Evolutionary conservation across 2,888 invertebrate genomes (phyloP), one percentile per base, ranked within the genome.

Genomic region (Philaethria dido): DNA sequence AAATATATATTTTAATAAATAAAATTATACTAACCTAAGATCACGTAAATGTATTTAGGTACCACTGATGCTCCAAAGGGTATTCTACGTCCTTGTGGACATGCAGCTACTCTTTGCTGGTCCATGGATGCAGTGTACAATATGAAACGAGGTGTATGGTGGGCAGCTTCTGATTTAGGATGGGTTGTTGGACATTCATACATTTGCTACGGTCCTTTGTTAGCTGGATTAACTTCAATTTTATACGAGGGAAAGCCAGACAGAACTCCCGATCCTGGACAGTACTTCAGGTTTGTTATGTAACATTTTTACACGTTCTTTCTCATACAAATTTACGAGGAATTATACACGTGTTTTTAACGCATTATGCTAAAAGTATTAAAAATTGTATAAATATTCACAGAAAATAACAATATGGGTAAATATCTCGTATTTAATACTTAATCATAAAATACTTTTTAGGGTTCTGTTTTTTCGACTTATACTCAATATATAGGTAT

Each of bases 121-220:
- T 94, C 96, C 0, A 96, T 99, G 95, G 94, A 94, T 71, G 93
- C 94, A 0, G 94, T 98, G 50, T 99, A 98, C 78, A 98, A 96
- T 0, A 92, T 97, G 80, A 93, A 94, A 47, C 93, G 94, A 8
- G 95, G 95, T 13, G 97, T 98, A 20, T 98, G 98, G 95, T 99
- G 98, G 98, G 96, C 96, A 14, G 97, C 97, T 0, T 98, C 98
- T 47, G 96, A 96, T 79, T 93, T 97, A 62, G 98, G 98, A 13
- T 98, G 98, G 98, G 98, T 98, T 0, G 98, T 98, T 0, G 98
- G 98, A 0, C 98, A 98, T 81, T 98, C 98, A 0, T 99, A 98
- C 84, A 98, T 98, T 75, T 97, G 98, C 84, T 99, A 98, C 77
- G 98, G 96, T 0, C 98, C 98, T 0, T 89, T 98, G 4, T 87